Base-by-base conservation (phyloP, 2,797 vertebrate genomes). In the Aeoliscus strigatus region DNA sequence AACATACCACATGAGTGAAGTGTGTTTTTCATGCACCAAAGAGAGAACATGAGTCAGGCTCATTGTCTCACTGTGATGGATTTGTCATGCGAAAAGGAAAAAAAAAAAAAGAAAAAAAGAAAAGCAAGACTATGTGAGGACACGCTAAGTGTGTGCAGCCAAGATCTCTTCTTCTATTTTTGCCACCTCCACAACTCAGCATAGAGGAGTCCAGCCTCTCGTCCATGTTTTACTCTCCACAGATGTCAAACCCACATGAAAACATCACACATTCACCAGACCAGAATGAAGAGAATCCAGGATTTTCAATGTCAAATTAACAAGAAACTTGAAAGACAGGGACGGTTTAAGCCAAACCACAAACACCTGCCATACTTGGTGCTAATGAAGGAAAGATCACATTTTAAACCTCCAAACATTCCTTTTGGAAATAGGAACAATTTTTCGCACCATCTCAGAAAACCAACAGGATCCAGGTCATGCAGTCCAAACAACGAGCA, bases 1-100 rank as follows among this genome's bases (percentile, higher is more conserved):
- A 69, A 51, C 63, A 64, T 60, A 39, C 56, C 63, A 51, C n/a
- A 51, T 33, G 46, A 4, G 24, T 65, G 40, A 74, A 40, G 60
- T 73, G 67, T 57, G 18, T 66, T 67, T 70, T 63, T 47, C 6
- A 27, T 7, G 14, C 40, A 46, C 53, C 33, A 53, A 46, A 59
- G 31, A 31, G 1, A 55, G 35, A 48, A 29, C 42, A 45, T 63
- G 59, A 71, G 45, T n/a, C n/a, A n/a, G n/a, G n/a, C n/a, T n/a
- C n/a, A n/a, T n/a, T n/a, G n/a, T n/a, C 34, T 66, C 41, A 51
- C 49, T 58, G 26, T 13, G 26, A 46, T n/a, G n/a, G n/a, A n/a
- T n/a, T n/a, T n/a, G n/a, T n/a, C n/a, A n/a, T n/a, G n/a, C n/a
- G n/a, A n/a, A n/a, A n/a, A n/a, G n/a, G n/a, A n/a, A n/a, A n/a